Base-by-base conservation (phyloP, 2,888 invertebrate genomes). In the Teleiodes luculella region DNA sequence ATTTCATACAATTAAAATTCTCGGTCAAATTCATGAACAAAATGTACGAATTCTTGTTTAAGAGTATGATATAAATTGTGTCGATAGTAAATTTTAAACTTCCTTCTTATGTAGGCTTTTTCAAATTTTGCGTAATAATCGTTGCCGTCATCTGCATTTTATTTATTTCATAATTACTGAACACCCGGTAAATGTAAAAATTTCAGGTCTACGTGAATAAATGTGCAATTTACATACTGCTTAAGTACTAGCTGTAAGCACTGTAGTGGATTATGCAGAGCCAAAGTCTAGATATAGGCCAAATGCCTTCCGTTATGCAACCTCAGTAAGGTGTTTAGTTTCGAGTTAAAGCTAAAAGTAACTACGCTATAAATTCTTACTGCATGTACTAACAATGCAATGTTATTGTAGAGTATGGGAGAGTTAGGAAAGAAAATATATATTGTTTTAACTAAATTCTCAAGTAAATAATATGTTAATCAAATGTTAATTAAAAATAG, bases 291-390 rank as follows among this genome's bases (percentile, higher is more conserved):
- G 20, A 54, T 31, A 49, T 41, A 48, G 49, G 49, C 18, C 37
- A 28, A 49, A 41, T 43, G 35, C 49, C 54, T 43, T 54, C 49
- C 14, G 48, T 54, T 49, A 41, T 41, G 47, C 35, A 54, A 49
- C 28, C 11, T 2, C 24, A 28, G 13, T 1, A 43, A 41, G 43
- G 28, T 43, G 28, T 43, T 43, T 43, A n/a, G 13, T n/a, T 43
- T 43, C 20, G 14, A 24, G 1, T 28, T 43, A 43, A 11, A 24
- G n/a, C 28, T 43, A n/a, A 24, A n/a, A 10, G 41, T 11, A 1
- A n/a, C 8, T 28, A 43, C n/a, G 2, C 3, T n/a, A 28, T 10
- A 43, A 3, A 43, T 20, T 20, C 39, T 16, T 41, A 1, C 18
- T 1, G 18, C 39, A 18, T 18, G 39, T 20, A 41, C 24, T 24